These are phyloP conservation scores for Lycopodina hypogea DNA, from an alignment of 37 sponge, comb jelly and placozoan genomes.

Conservation along the genomic window DNA sequence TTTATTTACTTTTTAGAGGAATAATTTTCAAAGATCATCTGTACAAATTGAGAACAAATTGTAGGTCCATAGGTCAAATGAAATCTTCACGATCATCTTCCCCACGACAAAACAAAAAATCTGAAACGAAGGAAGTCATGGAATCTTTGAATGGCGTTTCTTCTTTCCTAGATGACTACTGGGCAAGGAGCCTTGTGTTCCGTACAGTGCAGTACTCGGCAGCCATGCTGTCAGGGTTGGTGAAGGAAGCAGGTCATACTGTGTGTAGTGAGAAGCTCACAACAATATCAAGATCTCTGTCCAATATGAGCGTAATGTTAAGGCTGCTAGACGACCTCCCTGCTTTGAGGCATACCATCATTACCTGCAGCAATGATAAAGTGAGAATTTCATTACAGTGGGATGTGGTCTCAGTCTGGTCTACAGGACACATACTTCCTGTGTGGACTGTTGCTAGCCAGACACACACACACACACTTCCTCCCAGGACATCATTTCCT, in stretches of 20 bases:
- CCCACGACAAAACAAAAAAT: too few species aligned
- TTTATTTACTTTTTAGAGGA: too few species aligned
- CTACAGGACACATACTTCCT: too few species aligned
- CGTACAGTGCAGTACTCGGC: slow-evolving; percentile 35
- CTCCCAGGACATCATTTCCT: too few species aligned
- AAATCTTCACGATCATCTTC: too few species aligned
- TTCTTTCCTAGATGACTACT: slow-evolving; percentile 59
- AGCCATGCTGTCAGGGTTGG: slow-evolving; percentile 17
- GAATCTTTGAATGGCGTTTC: background rate
- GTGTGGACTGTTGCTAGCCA: too few species aligned
- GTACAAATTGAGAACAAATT: too few species aligned
- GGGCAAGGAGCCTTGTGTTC: slow-evolving; percentile 47
- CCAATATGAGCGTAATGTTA: slow-evolving; percentile 41
- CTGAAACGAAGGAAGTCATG: too few species aligned
- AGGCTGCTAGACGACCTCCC: slow-evolving; percentile 56
- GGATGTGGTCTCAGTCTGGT: too few species aligned
- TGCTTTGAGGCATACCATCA: slow-evolving; percentile 5
- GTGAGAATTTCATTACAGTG: background rate
- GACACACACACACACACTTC: too few species aligned
- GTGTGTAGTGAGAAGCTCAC: background rate
- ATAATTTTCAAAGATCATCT: too few species aligned
- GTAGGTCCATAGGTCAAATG: too few species aligned
- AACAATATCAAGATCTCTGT: background rate
- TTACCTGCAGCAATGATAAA: background rate
- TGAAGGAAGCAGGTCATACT: background rate